phyloP scores from a whole-genome alignment of 2,113 vertebrate genomes.

The Spilogale gracilis region DNA sequence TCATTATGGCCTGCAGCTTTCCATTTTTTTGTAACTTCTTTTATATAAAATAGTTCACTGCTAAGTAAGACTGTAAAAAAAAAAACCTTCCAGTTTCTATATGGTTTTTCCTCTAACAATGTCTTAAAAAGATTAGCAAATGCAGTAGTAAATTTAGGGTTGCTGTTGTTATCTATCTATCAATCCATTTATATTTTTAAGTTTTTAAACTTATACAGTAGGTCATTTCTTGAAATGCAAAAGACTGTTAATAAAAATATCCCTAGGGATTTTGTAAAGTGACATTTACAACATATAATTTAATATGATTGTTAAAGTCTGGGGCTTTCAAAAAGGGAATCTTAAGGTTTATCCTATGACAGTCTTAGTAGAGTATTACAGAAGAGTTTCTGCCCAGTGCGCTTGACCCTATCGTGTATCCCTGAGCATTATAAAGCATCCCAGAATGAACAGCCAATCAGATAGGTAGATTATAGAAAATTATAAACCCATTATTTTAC shows the following conservation, averaged over 20 bases:
- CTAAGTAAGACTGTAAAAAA: background rate
- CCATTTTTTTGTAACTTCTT: conserved; percentile 58
- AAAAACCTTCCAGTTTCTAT: background rate
- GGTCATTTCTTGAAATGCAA: background rate
- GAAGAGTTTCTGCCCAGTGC: background rate
- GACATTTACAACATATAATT: conserved; percentile 42
- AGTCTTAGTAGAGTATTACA: background rate
- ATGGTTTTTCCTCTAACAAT: background rate
- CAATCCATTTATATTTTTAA: background rate
- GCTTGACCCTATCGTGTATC: background rate
- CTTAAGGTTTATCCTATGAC: background rate
- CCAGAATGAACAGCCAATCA: background rate
- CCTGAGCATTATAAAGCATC: background rate
- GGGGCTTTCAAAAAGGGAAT: background rate
- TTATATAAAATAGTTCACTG: conserved; percentile 12
- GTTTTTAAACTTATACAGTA: background rate
- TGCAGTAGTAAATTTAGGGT: background rate
- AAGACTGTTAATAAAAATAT: conserved; percentile 27
- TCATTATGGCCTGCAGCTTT: conserved; percentile 43
- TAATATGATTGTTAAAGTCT: conserved; percentile 32
- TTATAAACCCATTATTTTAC: background rate
- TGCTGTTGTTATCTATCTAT: background rate
- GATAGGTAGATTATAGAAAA: background rate
- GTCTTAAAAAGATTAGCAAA: background rate
- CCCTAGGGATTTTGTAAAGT: background rate